Evolutionary conservation across 2,888 invertebrate genomes (phyloP), one percentile per base, ranked within the genome.

Genomic region (Homarus gammarus): DNA sequence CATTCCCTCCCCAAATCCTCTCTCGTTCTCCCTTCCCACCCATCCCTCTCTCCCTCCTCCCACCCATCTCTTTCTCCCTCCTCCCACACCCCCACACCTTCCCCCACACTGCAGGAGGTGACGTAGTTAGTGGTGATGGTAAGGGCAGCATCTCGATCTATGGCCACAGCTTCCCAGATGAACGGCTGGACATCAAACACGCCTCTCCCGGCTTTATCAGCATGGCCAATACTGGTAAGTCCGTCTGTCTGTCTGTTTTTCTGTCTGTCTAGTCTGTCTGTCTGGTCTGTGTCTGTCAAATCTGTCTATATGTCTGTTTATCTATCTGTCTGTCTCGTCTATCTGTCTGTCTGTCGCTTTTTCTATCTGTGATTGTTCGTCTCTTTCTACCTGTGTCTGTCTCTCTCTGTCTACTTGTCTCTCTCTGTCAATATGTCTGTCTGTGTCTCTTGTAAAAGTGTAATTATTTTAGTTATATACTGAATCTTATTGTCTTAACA

Each of bases 81-180:
- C 56, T n/a, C n/a, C n/a, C n/a, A n/a, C n/a, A n/a, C 44, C 44
- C 5, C 44, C 12, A 44, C 44, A 44, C 44, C 44, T 44, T 44
- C 1, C 8, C 8, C 49, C 15, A 49, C 1, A 15, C 33, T 94
- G 31, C 92, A 97, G 97, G 97, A 91, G 98, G 98, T 56, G 98
- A 98, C 94, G 96, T 98, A 84, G 95, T 97, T 1, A 95, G 96
- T 83, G 95, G 96, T 82, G 96, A 98, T 94, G 98, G 98, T 0
- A 95, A 95, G 2, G 98, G 98, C 0, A 96, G 97, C 0, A 95
- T 96, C 51, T 98, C 97, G 93, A 97, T 98, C 93, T 98, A 97
- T 93, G 98, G 98, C 0, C 95, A 96, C 92, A 95, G 95, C 92
- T 98, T 98, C 93, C 95, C 96, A 31, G 98, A 99, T 94, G 99